Base-by-base conservation (phyloP, 2,113 vertebrate species). In the Scomber japonicus region DNA sequence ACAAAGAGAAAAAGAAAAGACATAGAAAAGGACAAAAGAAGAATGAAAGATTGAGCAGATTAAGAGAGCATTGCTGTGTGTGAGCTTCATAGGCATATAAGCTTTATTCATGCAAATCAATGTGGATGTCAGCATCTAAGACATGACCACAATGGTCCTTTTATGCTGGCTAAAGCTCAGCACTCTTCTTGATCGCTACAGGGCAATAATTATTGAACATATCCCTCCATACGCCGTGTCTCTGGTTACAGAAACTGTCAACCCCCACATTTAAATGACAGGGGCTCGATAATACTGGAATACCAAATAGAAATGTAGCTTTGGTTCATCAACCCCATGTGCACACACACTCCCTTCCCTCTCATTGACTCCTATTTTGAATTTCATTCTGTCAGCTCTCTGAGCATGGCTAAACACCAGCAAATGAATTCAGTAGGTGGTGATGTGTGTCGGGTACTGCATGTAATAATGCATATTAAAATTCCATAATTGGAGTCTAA, bases 401-500 rank as follows among this genome's bases (percentile, higher is more conserved):
- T 59, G 68, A 83, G 90, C 85, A 84, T 65, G 73, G 82, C 82
- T 85, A 86, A 84, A 87, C 90, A 91, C 27, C 78, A 73, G 86
- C 83, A 89, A 88, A 93, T 92, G 66, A 88, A 91, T 89, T 92
- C 88, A 79, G 87, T 44, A 81, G 85, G 82, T 85, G 81, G 71
- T 81, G 88, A 86, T 78, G 85, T 90, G 90, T 88, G 90, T 82
- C 82, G 81, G 60, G 89, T 88, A 84, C 68, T 50, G 82, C 83
- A 85, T 89, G 88, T 88, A 85, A 88, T 87, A 94, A 91, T 84
- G 78, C 80, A 88, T 86, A 91, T 91, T 91, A 82, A 90, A 91
- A 90, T 84, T 71, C 80, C 68, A 89, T 92, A 87, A 92, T 89
- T 89, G 80, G 73, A 89, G 81, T 88, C 80, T 90, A 91, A 92